Conservation (phyloP, 2,113 vertebrate species). For the Sisor rabdophorus region DNA sequence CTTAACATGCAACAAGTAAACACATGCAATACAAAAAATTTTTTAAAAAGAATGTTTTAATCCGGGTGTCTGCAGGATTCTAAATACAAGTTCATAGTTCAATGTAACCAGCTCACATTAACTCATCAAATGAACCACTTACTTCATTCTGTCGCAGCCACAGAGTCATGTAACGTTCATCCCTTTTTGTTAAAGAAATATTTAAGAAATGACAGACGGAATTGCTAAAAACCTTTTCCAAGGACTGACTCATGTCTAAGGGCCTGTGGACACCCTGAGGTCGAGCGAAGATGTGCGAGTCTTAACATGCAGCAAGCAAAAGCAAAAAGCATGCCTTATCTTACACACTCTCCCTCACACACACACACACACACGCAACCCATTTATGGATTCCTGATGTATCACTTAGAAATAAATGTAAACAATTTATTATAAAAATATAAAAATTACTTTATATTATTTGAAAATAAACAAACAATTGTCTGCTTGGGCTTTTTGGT, state of each 20-base stretch:
- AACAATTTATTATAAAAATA: not conserved
- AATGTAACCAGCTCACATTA: too few relatives aligned
- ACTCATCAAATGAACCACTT: too few relatives aligned
- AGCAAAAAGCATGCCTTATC: not conserved
- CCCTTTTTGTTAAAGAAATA: too few relatives aligned
- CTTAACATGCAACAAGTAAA: constrained; percentile 28
- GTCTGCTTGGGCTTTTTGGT: not conserved
- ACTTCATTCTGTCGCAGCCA: too few relatives aligned
- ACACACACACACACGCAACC: not conserved
- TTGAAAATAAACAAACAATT: not conserved
- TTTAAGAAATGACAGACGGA: too few relatives aligned
- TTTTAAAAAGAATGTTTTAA: not conserved
- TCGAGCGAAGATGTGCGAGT: not conserved
- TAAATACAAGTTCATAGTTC: not conserved
- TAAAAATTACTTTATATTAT: not conserved
- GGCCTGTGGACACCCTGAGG: not conserved
- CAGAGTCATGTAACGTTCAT: too few relatives aligned
- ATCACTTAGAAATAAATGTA: constrained; percentile 1
- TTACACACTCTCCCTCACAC: not conserved
- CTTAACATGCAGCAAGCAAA: not conserved
- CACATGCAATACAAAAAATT: not conserved
- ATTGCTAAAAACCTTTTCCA: not conserved
- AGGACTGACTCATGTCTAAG: not conserved
- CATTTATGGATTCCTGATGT: not conserved
- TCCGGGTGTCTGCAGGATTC: constrained; percentile 1